Percentiles rank a stretch among this genome's conserved stretches.
Evolutionary conservation across 2,113 vertebrate genomes (phyloP).

Genomic region (Hucho hucho): DNA sequence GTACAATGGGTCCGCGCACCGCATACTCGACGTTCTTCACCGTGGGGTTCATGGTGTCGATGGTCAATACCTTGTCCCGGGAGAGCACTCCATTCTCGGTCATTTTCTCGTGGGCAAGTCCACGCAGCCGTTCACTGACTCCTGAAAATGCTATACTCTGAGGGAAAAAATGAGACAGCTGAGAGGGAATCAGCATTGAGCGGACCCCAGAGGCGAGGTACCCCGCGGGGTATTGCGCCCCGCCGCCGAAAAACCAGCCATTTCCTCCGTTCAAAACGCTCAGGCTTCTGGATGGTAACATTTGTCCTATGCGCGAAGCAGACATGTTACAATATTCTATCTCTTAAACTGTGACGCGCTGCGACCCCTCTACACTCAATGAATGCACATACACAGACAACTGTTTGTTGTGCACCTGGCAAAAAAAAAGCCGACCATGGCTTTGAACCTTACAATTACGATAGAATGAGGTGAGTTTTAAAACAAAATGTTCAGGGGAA

Average conservation of each 20-base stretch:
- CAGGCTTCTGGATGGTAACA: slow-evolving; percentile 47
- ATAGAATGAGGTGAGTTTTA: too few species aligned
- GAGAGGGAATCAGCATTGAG: slow-evolving; percentile 49
- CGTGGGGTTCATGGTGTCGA: slow-evolving; percentile 84
- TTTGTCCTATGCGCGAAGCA: slow-evolving; percentile 34
- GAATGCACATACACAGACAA: background rate
- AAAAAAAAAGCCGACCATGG: slow-evolving; percentile 34
- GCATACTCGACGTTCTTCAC: slow-evolving; percentile 86
- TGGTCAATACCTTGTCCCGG: slow-evolving; percentile 78
- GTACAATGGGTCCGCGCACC: slow-evolving; percentile 84
- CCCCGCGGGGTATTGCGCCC: background rate
- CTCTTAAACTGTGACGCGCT: background rate
- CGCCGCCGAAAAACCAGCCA: background rate
- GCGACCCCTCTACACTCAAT: background rate
- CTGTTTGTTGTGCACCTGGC: slow-evolving; percentile 19
- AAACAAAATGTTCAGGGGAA: too few species aligned
- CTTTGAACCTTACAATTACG: slow-evolving; percentile 43
- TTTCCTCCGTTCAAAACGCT: slow-evolving; percentile 29
- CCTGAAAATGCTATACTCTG: slow-evolving; percentile 64
- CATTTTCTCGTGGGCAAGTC: slow-evolving; percentile 67
- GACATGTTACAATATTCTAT: slow-evolving; percentile 10
- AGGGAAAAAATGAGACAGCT: slow-evolving; percentile 38
- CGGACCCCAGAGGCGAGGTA: slow-evolving; percentile 18
- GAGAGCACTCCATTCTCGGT: slow-evolving; percentile 60
- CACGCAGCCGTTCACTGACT: slow-evolving; percentile 33